These are phyloP conservation scores for Lathronympha strigana DNA, from an alignment of 2,888 invertebrate species.

Conservation along the genomic window DNA sequence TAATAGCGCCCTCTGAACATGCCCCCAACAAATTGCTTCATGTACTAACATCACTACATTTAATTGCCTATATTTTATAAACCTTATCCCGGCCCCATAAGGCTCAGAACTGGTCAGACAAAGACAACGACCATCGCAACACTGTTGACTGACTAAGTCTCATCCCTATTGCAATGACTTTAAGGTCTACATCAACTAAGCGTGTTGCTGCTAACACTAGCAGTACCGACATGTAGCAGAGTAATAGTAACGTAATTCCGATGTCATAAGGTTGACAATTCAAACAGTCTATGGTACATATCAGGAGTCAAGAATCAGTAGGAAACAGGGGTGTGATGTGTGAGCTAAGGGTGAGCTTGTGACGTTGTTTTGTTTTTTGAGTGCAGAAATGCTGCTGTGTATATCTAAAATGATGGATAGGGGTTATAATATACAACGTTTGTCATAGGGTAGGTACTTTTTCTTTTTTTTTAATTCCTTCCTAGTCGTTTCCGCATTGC, in stretches of 20 bases:
- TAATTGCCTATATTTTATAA: not conserved
- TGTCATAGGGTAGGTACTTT: too few species aligned
- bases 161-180: too few species aligned
- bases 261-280: not conserved
- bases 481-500: too few species aligned
- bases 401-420: not conserved
- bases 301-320: slow-evolving; percentile 8
- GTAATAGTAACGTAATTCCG: too few species aligned
- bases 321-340: slow-evolving; percentile 1
- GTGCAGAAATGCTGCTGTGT: not conserved
- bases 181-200: too few species aligned
- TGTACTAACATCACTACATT: not conserved
- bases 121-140: too few species aligned
- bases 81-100: not conserved
- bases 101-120: not conserved
- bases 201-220: too few species aligned
- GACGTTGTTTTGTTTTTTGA: not conserved
- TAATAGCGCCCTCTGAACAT: not conserved
- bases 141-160: too few species aligned
- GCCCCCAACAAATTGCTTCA: not conserved
- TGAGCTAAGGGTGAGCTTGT: not conserved
- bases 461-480: too few species aligned
- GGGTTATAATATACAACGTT: too few species aligned
- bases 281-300: not conserved
- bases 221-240: too few species aligned